Percentiles rank a stretch among this genome's conserved stretches.
phyloP scores from a whole-genome alignment of 2,888 invertebrate species.

The Coleophora deauratella region DNA sequence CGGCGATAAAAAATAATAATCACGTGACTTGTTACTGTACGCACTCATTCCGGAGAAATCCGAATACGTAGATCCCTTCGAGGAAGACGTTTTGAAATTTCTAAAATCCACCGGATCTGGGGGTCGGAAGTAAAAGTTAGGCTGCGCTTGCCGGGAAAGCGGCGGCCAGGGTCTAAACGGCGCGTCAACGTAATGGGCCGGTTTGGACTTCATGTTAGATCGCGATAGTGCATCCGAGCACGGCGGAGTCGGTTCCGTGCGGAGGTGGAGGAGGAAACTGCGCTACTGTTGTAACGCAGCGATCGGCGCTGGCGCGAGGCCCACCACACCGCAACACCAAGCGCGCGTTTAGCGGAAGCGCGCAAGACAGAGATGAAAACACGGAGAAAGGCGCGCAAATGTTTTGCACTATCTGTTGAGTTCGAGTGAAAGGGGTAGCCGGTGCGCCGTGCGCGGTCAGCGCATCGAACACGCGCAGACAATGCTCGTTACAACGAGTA shows the following conservation, averaged over 20 bases:
- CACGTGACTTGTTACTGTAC: slow-evolving; percentile 59
- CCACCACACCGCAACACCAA: slow-evolving; percentile 50
- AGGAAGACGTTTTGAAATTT: slow-evolving; percentile 61
- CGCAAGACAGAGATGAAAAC: slow-evolving; percentile 65
- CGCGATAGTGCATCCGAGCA: slow-evolving; percentile 65
- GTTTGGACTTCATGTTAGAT: slow-evolving; percentile 79
- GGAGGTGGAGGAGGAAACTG: slow-evolving; percentile 60
- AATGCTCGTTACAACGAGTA: slow-evolving; percentile 33
- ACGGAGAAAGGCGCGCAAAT: slow-evolving; percentile 65
- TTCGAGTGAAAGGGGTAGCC: slow-evolving; percentile 71
- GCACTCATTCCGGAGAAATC: slow-evolving; percentile 69
- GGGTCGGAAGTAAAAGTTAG: slow-evolving; percentile 66
- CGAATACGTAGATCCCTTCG: slow-evolving; percentile 63
- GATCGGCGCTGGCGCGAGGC: slow-evolving; percentile 38
- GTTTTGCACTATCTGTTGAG: slow-evolving; percentile 64
- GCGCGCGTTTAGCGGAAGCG: slow-evolving; percentile 19
- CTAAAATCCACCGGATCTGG: slow-evolving; percentile 65
- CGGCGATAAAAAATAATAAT: slow-evolving; percentile 79
- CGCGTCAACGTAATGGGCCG: slow-evolving; percentile 64
- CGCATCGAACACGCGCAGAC: slow-evolving; percentile 41
- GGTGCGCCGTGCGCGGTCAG: slow-evolving; percentile 56
- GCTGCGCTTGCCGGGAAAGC: slow-evolving; percentile 70
- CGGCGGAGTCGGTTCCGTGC: slow-evolving; percentile 58
- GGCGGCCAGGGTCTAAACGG: slow-evolving; percentile 79
- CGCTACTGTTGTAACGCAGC: slow-evolving; percentile 58